Evolutionary conservation across 1,140 invertebrate species (phyloP), one percentile per base, ranked within the genome.

Genomic region (Drosophila suzukii): DNA sequence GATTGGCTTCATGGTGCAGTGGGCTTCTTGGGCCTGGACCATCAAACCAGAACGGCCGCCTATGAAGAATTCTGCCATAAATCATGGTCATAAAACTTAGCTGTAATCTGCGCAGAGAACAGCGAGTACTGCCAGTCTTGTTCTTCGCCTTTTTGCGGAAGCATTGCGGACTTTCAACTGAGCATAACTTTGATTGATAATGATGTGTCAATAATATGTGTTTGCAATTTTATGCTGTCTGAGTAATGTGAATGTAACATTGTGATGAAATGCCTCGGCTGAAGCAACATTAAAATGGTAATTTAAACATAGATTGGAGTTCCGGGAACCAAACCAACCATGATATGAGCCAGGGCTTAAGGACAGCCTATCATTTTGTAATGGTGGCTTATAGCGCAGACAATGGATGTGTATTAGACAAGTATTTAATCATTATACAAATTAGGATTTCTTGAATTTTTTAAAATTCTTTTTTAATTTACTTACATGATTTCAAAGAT

Each of bases 141-240:
- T 4, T 10, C 39, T 15, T 24, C 24, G 38, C 2, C 27, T 68
- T 41, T 58, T 78, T 68, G 61, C 67, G 78, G 58, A 81, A 86
- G 70, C 83, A 85, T 75, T 82, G 51, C 65, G 27, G 43, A 53
- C 55, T 54, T 65, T 43, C 53, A 55, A 54, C 53, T 68, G 34
- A 76, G 55, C 54, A 80, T 77, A 58, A 66, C 78, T 65, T 76
- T 85, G 86, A 90, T 90, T 90, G 78, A 90, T 90, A 90, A 90
- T 79, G 78, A 86, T 90, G 85, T 90, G 85, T 86, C 86, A 90
- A 90, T 90, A 90, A 90, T 75, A 79, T 85, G 75, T 78, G 81
- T 79, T 79, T 78, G 84, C 82, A 83, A 86, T 88, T 88, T 88
- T 75, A 82, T 86, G 79, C 80, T 80, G 68, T n/a, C 60, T 54